phyloP scores from a whole-genome alignment of 2,113 vertebrate genomes.

The Chaetodon trifascialis region DNA sequence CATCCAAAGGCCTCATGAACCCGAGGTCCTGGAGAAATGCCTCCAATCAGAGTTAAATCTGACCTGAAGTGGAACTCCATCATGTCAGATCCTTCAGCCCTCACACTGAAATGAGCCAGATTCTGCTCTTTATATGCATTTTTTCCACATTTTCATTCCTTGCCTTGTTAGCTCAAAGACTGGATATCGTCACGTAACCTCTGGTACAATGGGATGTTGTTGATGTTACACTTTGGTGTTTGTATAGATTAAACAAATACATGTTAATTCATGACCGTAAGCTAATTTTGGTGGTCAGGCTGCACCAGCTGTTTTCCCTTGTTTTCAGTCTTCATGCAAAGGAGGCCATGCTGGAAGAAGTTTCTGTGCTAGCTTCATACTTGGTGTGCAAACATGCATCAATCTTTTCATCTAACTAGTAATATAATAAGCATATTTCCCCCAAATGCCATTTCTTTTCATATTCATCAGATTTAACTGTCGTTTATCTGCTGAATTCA shows the following conservation, averaged over 20 bases:
- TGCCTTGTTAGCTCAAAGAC: not conserved
- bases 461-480: not conserved
- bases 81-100: not conserved
- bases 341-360: no score
- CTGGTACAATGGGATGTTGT: no score
- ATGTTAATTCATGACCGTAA: no score
- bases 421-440: not conserved
- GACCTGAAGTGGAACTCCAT: not conserved
- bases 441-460: not conserved
- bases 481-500: not conserved
- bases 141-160: not conserved
- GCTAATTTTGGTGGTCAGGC: no score
- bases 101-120: not conserved
- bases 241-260: no score
- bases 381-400: no score
- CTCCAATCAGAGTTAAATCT: constrained; percentile 8
- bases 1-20: constrained; percentile 51
- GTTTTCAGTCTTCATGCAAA: no score
- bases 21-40: not conserved
- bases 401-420: no score
- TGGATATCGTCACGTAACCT: no score
- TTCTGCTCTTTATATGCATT: not conserved
- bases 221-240: no score
- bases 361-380: no score
- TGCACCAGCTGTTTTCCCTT: no score